Conservation (phyloP, 2,888 invertebrate genomes). For the Cyaniris semiargus region DNA sequence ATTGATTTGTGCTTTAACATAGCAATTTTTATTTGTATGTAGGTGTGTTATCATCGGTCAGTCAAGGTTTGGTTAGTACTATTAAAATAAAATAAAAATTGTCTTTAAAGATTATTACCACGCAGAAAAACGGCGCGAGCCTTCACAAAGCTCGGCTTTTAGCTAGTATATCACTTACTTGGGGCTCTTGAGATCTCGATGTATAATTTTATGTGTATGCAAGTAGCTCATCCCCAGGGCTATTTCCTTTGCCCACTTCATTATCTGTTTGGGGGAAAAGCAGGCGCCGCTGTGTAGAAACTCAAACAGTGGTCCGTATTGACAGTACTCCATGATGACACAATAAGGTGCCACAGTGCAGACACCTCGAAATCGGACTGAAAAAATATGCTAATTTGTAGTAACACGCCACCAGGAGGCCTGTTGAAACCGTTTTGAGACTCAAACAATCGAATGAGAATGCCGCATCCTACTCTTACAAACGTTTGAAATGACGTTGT, state of each 20-base stretch:
- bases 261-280: conserved; percentile 91
- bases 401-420: not conserved
- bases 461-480: too few relatives aligned
- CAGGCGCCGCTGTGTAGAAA: conserved; percentile 91
- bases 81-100: too few relatives aligned
- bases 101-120: too few relatives aligned
- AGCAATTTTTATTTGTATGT: too few relatives aligned
- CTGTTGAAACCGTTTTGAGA: too few relatives aligned
- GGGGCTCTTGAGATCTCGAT: conserved; percentile 98
- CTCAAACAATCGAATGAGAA: too few relatives aligned
- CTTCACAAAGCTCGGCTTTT: too few relatives aligned
- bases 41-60: too few relatives aligned
- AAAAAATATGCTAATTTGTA: conserved; percentile 31
- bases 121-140: too few relatives aligned
- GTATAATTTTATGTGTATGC: conserved; percentile 97
- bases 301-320: conserved; percentile 96
- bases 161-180: conserved; percentile 86
- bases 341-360: conserved; percentile 95
- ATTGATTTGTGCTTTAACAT: too few relatives aligned
- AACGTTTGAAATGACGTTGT: too few relatives aligned
- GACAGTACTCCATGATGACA: conserved; percentile 99
- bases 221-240: conserved; percentile 98
- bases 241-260: conserved; percentile 97
- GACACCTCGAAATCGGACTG: conserved; percentile 89
- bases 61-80: too few relatives aligned